These are phyloP conservation scores for Monochamus alternatus DNA, from an alignment of 2,888 invertebrate species.

Conservation along the genomic window DNA sequence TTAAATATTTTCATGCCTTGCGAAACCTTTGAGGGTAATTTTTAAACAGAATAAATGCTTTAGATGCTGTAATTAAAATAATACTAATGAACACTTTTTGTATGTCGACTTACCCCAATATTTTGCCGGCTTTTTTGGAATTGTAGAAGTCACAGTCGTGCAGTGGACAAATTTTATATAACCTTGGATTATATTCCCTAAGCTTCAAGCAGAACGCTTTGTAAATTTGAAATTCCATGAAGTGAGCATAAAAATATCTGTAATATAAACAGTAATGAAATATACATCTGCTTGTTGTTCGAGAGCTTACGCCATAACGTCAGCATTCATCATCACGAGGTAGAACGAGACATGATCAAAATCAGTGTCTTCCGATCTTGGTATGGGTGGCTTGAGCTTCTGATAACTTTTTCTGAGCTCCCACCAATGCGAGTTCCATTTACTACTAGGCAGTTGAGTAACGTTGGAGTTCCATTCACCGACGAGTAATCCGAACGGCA, in stretches of 20 bases:
- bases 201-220: slow-evolving; percentile 79
- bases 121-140: slow-evolving; percentile 65
- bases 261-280: slow-evolving; percentile 53
- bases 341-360: slow-evolving; percentile 71
- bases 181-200: slow-evolving; percentile 74
- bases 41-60: no score
- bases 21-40: no score
- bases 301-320: no score
- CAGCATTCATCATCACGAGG: slow-evolving; percentile 64
- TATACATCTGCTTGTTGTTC: no score
- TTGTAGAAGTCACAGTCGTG: slow-evolving; percentile 62
- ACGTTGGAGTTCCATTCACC: slow-evolving; percentile 76
- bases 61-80: no score
- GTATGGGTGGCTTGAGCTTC: slow-evolving; percentile 69
- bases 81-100: no score
- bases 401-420: slow-evolving; percentile 68
- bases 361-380: slow-evolving; percentile 65
- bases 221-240: slow-evolving; percentile 87
- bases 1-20: no score
- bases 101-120: neutral
- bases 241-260: slow-evolving; percentile 79
- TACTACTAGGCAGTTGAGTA: slow-evolving; percentile 66
- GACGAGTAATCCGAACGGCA: slow-evolving; percentile 74
- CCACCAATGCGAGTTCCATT: slow-evolving; percentile 72
- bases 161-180: slow-evolving; percentile 60